Conservation (phyloP, 2,888 invertebrate genomes). For the Plebejus anna region DNA sequence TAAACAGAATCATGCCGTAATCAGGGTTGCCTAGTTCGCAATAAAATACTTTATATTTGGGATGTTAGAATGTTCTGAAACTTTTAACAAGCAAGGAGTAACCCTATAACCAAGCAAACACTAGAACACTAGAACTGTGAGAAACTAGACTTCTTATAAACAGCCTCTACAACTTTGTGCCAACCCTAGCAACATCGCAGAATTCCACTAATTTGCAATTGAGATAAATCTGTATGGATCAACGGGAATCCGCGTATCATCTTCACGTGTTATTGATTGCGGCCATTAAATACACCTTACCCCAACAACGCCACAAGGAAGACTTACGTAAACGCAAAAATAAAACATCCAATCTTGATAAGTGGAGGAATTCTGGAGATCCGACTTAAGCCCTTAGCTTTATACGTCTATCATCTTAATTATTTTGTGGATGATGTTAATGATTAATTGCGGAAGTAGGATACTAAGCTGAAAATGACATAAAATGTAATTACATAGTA, state of each 20-base stretch:
- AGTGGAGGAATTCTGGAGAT: constrained; percentile 53
- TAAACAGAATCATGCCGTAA: constrained; percentile 18
- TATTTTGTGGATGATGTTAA: not conserved
- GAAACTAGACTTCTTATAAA: not conserved
- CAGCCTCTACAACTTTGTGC: not conserved
- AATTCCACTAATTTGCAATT: constrained; percentile 76
- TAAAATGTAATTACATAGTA: not conserved
- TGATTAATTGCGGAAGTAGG: not conserved
- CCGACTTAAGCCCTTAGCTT: not conserved
- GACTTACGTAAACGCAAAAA: constrained; percentile 59
- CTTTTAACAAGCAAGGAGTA: not conserved
- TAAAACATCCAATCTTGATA: constrained; percentile 72
- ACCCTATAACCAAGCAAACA: not conserved
- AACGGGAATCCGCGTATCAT: constrained; percentile 69
- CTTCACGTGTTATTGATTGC: constrained; percentile 77
- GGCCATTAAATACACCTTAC: constrained; percentile 77
- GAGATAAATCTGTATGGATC: constrained; percentile 66
- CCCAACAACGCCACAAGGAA: constrained; percentile 50
- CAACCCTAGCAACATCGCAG: constrained; percentile 45
- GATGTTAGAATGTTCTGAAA: not conserved
- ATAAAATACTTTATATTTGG: not conserved
- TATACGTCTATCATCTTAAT: not conserved
- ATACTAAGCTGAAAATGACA: not conserved
- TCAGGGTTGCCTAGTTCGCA: not conserved
- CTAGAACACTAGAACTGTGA: not conserved